These are phyloP conservation scores for Cuculus canorus DNA, from an alignment of 2,797 vertebrate genomes.

Conservation along the genomic window DNA sequence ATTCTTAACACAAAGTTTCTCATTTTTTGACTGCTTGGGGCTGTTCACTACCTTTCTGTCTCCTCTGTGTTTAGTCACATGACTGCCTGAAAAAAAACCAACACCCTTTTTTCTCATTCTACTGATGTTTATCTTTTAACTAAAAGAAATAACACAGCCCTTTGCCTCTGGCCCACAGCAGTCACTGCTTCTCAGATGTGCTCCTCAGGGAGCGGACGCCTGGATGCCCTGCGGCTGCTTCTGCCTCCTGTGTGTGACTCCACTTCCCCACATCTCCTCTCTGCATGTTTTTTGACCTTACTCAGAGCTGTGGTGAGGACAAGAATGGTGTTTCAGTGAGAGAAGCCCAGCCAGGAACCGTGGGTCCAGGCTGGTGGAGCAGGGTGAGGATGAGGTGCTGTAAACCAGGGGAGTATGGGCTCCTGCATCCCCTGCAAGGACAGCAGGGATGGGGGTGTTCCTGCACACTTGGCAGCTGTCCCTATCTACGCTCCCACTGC, in stretches of 20 bases:
- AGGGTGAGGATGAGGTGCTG: neutral
- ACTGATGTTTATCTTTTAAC: constrained; percentile 39
- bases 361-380: neutral
- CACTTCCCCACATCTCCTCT: neutral
- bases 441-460: neutral
- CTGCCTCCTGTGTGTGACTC: accelerated
- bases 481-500: neutral
- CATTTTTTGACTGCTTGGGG: constrained; percentile 17
- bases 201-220: neutral
- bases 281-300: neutral
- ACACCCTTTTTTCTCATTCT: neutral
- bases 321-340: neutral
- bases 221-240: neutral
- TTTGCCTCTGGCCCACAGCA: neutral
- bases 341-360: neutral
- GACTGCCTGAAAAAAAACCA: neutral
- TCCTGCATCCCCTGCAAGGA: neutral
- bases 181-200: accelerated
- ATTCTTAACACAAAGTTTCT: constrained; percentile 43
- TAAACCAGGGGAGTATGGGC: neutral
- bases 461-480: neutral
- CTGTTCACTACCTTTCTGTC: constrained; percentile 10
- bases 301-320: neutral
- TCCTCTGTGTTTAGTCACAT: constrained; percentile 28
- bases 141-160: neutral